Evolutionary conservation across 1,140 invertebrate genomes (phyloP).

Genomic region (Panagrolaimus sp.): DNA sequence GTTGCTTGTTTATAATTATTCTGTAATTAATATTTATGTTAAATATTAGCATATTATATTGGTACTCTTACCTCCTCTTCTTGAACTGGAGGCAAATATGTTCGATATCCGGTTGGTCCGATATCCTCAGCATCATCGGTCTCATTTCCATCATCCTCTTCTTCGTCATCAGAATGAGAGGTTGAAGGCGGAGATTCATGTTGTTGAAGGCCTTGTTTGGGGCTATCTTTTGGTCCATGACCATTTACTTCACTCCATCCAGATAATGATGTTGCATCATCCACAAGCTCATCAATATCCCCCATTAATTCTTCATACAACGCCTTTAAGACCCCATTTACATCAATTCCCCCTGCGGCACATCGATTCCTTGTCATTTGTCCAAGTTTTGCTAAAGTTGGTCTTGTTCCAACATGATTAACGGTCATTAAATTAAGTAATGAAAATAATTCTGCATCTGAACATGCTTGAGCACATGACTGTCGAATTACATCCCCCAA

Average conservation of each 20-base stretch:
- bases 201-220: background rate
- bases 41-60: too few relatives aligned
- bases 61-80: too few relatives aligned
- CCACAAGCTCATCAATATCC: constrained; percentile 38
- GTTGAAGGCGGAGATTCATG: background rate
- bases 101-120: background rate
- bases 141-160: background rate
- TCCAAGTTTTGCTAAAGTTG: constrained; percentile 33
- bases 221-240: too few relatives aligned
- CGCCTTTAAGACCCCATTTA: constrained; percentile 20
- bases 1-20: too few relatives aligned
- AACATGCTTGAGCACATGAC: constrained; percentile 9
- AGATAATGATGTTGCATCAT: background rate
- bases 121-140: constrained; percentile 1
- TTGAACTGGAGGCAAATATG: too few relatives aligned
- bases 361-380: constrained; percentile 41
- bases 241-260: constrained; percentile 5
- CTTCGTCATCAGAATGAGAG: background rate
- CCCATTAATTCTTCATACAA: constrained; percentile 40
- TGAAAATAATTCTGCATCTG: constrained; percentile 36
- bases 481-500: constrained; percentile 32
- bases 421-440: constrained; percentile 46
- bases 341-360: constrained; percentile 16
- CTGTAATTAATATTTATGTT: too few relatives aligned
- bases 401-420: constrained; percentile 32